Evolutionary conservation across 2,113 vertebrate species (phyloP), one percentile per base, ranked within the genome.

Genomic region (Piprites chloris): DNA sequence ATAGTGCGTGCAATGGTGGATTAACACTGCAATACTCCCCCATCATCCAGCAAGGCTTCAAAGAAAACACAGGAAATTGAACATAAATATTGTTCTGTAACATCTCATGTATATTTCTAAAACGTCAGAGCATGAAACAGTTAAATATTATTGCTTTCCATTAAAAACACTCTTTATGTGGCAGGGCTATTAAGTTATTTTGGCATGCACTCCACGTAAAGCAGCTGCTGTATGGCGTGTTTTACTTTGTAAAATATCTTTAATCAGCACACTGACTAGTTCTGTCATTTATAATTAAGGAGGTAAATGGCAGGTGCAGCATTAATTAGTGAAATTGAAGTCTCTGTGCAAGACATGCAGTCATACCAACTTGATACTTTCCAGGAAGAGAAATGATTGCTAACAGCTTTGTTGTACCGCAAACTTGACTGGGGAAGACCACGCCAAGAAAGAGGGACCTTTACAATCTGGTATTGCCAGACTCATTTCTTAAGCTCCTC

Each of bases 221-320:
- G 89, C 97, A 97, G 97, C 97, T 97, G 97, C 91, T 78, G 66
- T 96, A 91, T 93, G 96, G 96, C 93, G 97, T 97, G 97, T 76
- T 97, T 97, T 83, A 94, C 93, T 96, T 92, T 90, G 95, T 82
- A 72, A 96, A 97, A 92, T 94, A 94, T 55, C 96, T 97, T 95
- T 88, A 93, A 97, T 97, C 97, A 97, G 96, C 95, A 96, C 76
- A 94, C 90, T 90, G 96, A 96, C 96, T 97, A 80, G 72, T 67
- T 91, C 94, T 95, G 96, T 96, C 96, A 97, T 81, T 97, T 97
- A 95, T 93, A 97, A 97, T 97, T 96, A 98, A 94, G 93, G 78
- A 95, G 93, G 95, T 95, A 97, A 97, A 96, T 76, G 96, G 97
- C 97, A 97, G 96, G 91, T 97, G 96, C 95, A 89, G 87, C 93